Base-by-base conservation (phyloP, 2,113 vertebrate genomes). In the Nansenia antarctica region DNA sequence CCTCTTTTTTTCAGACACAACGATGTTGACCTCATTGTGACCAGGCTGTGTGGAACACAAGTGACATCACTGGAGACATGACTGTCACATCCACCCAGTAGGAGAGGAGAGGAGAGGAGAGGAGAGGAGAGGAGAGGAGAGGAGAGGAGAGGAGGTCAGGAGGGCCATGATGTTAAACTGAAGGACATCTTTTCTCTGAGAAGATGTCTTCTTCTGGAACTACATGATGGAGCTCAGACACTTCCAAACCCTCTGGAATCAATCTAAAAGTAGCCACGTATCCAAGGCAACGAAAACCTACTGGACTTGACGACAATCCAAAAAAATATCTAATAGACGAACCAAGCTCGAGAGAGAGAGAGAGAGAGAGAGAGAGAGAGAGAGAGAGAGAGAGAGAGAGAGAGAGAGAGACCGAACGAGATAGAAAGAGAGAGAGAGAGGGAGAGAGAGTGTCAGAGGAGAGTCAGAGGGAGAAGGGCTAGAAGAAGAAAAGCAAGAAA, bases 251-350 rank as follows among this genome's bases (percentile, higher is more conserved):
- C 11, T 47, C 29, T 52, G 53, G 35, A 62, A 31, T 62, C 15
- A n/a, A 26, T 12, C 7, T 6, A 9, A 54, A 22, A 75, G 26
- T 2, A 12, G 31, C 5, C 65, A 5, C 31, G 27, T 31, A 11
- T 74, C 52, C 7, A 65, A 74, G 22, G 37, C 18, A 12, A 9
- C 61, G 58, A n/a, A n/a, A n/a, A 35, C 49, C 24, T 65, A 60
- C 55, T 62, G 79, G 77, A 87, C 69, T 80, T 88, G 65, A 84
- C 32, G 59, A 58, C n/a, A n/a, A n/a, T n/a, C n/a, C n/a, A n/a
- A n/a, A n/a, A n/a, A n/a, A n/a, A n/a, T n/a, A n/a, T n/a, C n/a
- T n/a, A n/a, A n/a, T n/a, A n/a, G n/a, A n/a, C n/a, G n/a, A n/a
- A n/a, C n/a, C n/a, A n/a, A n/a, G n/a, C n/a, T n/a, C n/a, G n/a